Base-by-base conservation (phyloP, 2,888 invertebrate genomes). In the Galerucella nymphaeae region DNA sequence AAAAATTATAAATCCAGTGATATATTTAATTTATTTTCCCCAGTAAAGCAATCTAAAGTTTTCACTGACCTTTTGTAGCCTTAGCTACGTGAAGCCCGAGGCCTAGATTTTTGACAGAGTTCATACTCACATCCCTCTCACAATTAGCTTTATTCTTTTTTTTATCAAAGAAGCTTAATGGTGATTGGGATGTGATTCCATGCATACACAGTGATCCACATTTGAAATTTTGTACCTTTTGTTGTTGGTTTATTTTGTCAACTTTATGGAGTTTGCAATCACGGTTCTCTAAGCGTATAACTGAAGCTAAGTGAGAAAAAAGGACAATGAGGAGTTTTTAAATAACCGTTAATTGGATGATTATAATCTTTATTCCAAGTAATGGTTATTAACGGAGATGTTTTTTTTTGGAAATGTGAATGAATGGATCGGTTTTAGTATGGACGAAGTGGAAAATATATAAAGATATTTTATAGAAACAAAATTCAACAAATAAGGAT, bases 31-130 rank as follows among this genome's bases (percentile, higher is more conserved):
- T 82, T 78, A 80, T 78, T 80, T 80, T 75, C 69, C 77, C 77
- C 77, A 72, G 65, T 67, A 75, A 78, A 79, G 75, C 74, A 77
- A 76, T 74, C 72, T 75, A 74, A 76, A 76, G 72, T 77, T 74
- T 76, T 80, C 83, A 86, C 86, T 86, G 83, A 86, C 86, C 86
- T 86, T 84, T 75, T 83, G 85, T 85, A 86, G 86, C 86, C 85
- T 84, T 86, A 84, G 86, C 85, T 85, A 86, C 85, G 81, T 84
- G 86, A 81, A 79, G 87, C 83, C 85, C 85, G 82, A 84, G 83
- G 85, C 84, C 85, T 78, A 76, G 82, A 77, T 71, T 75, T 78
- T 82, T 82, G 82, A 77, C 65, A 53, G 20, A 74, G 62, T 71
- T 70, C 74, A 80, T 73, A 79, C 70, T 23, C 18, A 14, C 70